Evolutionary conservation across 2,888 invertebrate species (phyloP).

Genomic region (Andrena haemorrhoa): DNA sequence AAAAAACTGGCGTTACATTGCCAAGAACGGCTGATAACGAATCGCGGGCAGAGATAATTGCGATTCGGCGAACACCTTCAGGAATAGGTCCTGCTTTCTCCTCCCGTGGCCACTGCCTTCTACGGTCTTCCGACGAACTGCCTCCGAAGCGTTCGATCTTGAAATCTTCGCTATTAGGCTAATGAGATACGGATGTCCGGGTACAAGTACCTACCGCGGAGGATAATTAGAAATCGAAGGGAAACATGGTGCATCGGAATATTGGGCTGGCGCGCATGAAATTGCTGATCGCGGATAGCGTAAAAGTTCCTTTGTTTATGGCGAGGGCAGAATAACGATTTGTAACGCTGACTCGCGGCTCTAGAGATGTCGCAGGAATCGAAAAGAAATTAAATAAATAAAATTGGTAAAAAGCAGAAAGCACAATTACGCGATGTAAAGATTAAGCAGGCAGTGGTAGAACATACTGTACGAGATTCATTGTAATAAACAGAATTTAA

Average conservation of each 20-base stretch:
- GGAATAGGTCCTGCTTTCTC: constrained; percentile 33
- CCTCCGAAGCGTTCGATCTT: constrained; percentile 6
- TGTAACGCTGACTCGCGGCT: too few relatives aligned
- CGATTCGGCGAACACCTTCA: constrained; percentile 12
- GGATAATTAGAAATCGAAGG: constrained; percentile 16
- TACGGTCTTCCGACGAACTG: not conserved
- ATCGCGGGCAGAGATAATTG: constrained; percentile 16
- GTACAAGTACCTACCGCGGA: constrained; percentile 5
- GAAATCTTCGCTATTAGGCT: constrained; percentile 18
- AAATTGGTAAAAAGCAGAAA: too few relatives aligned
- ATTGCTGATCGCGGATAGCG: not conserved
- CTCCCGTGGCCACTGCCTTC: not conserved
- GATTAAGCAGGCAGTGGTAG: too few relatives aligned
- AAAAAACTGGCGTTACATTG: not conserved
- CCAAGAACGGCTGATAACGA: constrained; percentile 12
- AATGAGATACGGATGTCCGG: constrained; percentile 35
- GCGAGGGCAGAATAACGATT: not conserved
- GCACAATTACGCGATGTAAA: too few relatives aligned
- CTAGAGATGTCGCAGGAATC: too few relatives aligned
- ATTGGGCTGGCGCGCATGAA: not conserved
- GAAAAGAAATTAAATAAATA: too few relatives aligned
- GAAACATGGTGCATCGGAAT: not conserved
- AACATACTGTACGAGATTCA: too few relatives aligned
- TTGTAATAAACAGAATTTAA: too few relatives aligned
- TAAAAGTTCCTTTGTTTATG: not conserved